phyloP scores from a whole-genome alignment of 2,888 invertebrate species.

The Acronicta leporina region DNA sequence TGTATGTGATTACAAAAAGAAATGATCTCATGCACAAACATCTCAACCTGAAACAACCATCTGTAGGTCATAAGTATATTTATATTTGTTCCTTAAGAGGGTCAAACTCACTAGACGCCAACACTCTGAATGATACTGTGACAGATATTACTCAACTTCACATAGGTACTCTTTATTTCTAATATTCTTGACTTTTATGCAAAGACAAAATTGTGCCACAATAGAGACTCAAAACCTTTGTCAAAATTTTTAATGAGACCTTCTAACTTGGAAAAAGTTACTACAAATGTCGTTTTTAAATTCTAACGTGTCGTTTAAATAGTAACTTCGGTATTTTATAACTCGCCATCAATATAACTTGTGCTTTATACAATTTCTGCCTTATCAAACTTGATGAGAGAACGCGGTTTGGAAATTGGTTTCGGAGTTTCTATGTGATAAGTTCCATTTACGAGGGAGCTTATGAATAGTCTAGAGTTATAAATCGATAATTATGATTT shows the following conservation, averaged over 20 bases:
- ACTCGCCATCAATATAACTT: slow-evolving; percentile 37
- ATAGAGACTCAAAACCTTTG: slow-evolving; percentile 4
- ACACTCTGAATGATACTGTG: background rate
- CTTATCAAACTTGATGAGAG: slow-evolving; percentile 43
- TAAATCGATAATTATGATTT: no score
- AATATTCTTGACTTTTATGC: no score
- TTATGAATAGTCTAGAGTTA: no score
- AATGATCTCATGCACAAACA: no score
- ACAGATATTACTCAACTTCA: no score
- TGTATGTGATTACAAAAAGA: no score
- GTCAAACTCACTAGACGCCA: no score
- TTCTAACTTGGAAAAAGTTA: slow-evolving; percentile 29
- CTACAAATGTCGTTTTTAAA: slow-evolving; percentile 16
- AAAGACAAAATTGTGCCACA: background rate
- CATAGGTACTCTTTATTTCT: no score
- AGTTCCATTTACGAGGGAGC: no score
- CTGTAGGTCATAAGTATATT: no score
- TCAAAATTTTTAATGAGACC: slow-evolving; percentile 32
- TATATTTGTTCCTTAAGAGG: no score
- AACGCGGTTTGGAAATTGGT: slow-evolving; percentile 41
- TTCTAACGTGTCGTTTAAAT: slow-evolving; percentile 18
- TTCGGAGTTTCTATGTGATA: slow-evolving; percentile 45
- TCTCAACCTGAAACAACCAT: no score
- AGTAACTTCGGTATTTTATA: slow-evolving; percentile 17
- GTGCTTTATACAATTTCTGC: slow-evolving; percentile 25